phyloP scores from a whole-genome alignment of 2,113 vertebrate genomes.

The Tetrao urogallus region DNA sequence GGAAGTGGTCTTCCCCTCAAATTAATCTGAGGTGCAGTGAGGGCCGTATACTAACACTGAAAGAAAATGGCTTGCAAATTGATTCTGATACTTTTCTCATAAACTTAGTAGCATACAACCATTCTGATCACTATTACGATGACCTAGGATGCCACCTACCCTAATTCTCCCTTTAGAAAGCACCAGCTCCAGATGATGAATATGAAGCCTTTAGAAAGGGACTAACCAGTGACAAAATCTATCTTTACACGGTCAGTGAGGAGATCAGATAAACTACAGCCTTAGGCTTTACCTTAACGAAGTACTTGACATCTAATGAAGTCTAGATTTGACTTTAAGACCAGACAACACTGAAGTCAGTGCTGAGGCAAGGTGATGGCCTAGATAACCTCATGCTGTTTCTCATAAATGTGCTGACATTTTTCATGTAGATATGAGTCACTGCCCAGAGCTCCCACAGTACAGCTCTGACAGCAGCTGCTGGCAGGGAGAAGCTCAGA shows the following conservation, averaged over 20 bases:
- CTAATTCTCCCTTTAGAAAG: background rate
- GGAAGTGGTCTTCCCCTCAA: background rate
- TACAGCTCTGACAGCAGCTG: background rate
- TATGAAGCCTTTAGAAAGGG: background rate
- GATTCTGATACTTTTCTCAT: background rate
- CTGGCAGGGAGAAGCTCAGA: background rate
- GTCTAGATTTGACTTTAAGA: background rate
- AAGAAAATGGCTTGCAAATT: background rate
- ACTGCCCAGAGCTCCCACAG: fast-evolving
- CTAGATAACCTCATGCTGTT: background rate
- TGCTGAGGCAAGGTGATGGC: too few species aligned
- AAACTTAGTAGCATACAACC: background rate
- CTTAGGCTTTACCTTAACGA: background rate
- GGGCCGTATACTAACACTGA: background rate
- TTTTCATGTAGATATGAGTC: background rate
- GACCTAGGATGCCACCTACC: background rate
- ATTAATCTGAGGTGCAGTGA: background rate
- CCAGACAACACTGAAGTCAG: background rate
- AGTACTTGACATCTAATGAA: background rate
- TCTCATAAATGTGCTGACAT: background rate
- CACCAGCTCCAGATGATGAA: background rate
- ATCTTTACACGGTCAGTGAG: background rate
- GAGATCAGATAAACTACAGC: background rate
- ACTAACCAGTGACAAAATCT: background rate
- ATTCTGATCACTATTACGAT: background rate